A percentile compares a stretch with the other conserved stretches of the same genome.
These are phyloP conservation scores for Drosophila subsilvestris DNA, from an alignment of 2,888 invertebrate species.

Conservation along the genomic window DNA sequence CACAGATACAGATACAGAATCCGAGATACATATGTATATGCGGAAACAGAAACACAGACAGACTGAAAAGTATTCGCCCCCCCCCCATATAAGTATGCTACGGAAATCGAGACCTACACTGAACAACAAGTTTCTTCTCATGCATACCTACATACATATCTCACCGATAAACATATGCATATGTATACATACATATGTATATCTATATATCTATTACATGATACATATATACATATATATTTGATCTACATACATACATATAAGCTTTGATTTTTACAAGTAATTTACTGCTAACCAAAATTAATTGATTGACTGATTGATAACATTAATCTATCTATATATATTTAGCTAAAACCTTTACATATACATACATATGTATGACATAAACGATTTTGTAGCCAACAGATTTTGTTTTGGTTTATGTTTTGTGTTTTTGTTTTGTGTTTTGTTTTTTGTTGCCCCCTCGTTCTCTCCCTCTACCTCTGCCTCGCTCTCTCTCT, in stretches of 20 bases:
- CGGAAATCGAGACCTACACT: conserved; percentile 10
- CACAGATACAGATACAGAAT: conserved; percentile 2
- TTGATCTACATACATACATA: conserved; percentile 35
- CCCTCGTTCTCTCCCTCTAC: conserved; percentile 1
- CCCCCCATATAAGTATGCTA: conserved; percentile 30
- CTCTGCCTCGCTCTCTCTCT: conserved; percentile 14
- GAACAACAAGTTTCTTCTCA: conserved; percentile 3
- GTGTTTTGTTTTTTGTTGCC: conserved; percentile 11
- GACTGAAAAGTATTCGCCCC: conserved; percentile 29
- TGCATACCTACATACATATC: conserved; percentile 9
- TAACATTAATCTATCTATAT: conserved; percentile 3
- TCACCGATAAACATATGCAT: conserved; percentile 14
- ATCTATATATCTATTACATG: conserved; percentile 10
- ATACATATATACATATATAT: conserved; percentile 26
- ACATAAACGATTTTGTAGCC: conserved; percentile 33
- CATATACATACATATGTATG: conserved; percentile 16
- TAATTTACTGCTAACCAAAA: conserved; percentile 1
- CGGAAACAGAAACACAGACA: conserved; percentile 44
- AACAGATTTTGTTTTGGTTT: conserved; percentile 37
- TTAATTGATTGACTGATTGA: conserved; percentile 2
- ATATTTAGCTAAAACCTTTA: not conserved
- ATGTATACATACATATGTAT: conserved; percentile 31
- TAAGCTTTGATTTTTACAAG: not conserved
- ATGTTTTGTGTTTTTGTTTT: conserved; percentile 26
- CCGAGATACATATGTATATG: conserved; percentile 29